These are phyloP conservation scores for Eubasilissa regina DNA, from an alignment of 1,140 invertebrate species.

Conservation along the genomic window DNA sequence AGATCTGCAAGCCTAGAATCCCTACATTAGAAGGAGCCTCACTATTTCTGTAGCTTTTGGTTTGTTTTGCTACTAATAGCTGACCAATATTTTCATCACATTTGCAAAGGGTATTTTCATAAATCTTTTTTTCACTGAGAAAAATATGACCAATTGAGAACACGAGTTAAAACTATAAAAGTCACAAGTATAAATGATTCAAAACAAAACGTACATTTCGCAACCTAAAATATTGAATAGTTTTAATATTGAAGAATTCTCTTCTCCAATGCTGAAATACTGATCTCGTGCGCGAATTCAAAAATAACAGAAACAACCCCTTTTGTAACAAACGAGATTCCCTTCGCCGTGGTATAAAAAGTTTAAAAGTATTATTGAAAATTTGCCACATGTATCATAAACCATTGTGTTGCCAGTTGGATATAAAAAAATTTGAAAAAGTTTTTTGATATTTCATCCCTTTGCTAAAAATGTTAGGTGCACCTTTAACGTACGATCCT, in stretches of 20 bases:
- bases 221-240: too few relatives aligned
- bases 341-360: conserved; percentile 53
- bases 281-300: conserved; percentile 31
- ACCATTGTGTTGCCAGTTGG: conserved; percentile 45
- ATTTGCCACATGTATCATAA: conserved; percentile 61
- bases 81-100: too few relatives aligned
- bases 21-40: too few relatives aligned
- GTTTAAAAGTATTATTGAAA: conserved; percentile 58
- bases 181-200: too few relatives aligned
- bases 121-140: too few relatives aligned
- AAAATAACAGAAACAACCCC: conserved; percentile 52
- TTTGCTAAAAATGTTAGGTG: conserved; percentile 59
- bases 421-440: conserved; percentile 40
- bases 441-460: conserved; percentile 59
- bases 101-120: too few relatives aligned
- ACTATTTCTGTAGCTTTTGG: too few relatives aligned
- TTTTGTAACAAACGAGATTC: conserved; percentile 57
- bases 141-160: too few relatives aligned
- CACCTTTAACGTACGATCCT: conserved; percentile 52
- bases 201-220: too few relatives aligned
- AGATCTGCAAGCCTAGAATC: neutral
- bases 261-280: neutral
- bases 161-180: too few relatives aligned
- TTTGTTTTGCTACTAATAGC: too few relatives aligned
- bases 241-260: too few relatives aligned